Evolutionary conservation across 2,113 vertebrate species (phyloP).

Genomic region (Tetrao urogallus): DNA sequence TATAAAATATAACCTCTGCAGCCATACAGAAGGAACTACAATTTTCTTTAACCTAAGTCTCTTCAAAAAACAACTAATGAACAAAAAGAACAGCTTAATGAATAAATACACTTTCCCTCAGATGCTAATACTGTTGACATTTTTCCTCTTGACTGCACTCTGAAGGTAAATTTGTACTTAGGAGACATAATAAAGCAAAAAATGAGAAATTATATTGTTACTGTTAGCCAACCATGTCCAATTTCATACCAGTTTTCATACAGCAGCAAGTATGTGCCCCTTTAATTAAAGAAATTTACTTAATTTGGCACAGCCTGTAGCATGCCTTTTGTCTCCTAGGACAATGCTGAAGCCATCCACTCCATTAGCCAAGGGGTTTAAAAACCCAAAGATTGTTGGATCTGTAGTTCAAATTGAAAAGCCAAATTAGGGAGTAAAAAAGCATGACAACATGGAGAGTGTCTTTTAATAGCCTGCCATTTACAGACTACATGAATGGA

Average conservation of each 20-base stretch:
- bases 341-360: background rate
- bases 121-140: background rate
- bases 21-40: background rate
- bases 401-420: background rate
- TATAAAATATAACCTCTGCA: constrained; percentile 28
- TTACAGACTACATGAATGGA: background rate
- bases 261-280: background rate
- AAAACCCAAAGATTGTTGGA: background rate
- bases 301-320: constrained; percentile 17
- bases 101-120: background rate
- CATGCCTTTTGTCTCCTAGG: background rate
- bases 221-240: constrained; percentile 20
- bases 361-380: background rate
- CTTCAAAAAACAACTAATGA: background rate
- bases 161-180: constrained; percentile 36
- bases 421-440: constrained; percentile 50
- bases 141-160: constrained; percentile 14
- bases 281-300: constrained; percentile 11
- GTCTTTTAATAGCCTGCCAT: background rate
- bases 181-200: constrained; percentile 31
- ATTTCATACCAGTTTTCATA: background rate
- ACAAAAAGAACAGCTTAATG: background rate
- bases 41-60: constrained; percentile 37
- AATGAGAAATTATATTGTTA: constrained; percentile 6
- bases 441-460: background rate